Base-by-base conservation (phyloP, 2,888 invertebrate species). In the Chloromyia formosa region DNA sequence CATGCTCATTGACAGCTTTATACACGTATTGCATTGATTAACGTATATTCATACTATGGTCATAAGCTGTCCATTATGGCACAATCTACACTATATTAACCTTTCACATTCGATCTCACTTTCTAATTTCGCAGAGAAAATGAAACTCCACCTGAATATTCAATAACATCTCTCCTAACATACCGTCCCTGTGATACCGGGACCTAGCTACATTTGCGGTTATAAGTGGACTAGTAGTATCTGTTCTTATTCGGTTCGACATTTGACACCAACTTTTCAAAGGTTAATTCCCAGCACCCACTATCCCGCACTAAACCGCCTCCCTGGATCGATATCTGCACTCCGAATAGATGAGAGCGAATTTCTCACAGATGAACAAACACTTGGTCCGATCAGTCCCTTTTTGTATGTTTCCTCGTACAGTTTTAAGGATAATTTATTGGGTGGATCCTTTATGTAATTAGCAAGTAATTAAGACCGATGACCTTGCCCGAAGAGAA, bases 381-480 rank as follows among this genome's bases (percentile, higher is more conserved):
- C 42, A 56, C 71, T 42, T 16, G 49, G 40, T 20, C 27, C 35
- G 10, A 5, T 42, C 40, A 35, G 27, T 35, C 27, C 27, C 27
- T 16, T 16, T 27, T 42, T 35, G 56, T 56, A 16, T 56, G 49
- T 27, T 7, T 35, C 27, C 7, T 35, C 27, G 40, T 20, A 5
- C n/a, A 58, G 42, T 22, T 20, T 71, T 58, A 71, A 71, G 35
- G 71, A 42, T 58, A 58, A 71, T 42, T 71, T 56, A 71, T 40
- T 71, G 56, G 58, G 58, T 42, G 53, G 58, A 40, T 56, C 35
- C 54, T 69, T 69, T 69, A 56, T 54, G 40, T 71, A 71, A 71
- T 71, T 71, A 71, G 53, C 71, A 71, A 35, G 53, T 71, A 71
- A 71, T 71, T 71, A 71, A 71, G 71, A 71, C 71, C 71, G 42